Evolutionary conservation across 1,140 invertebrate species (phyloP).

Genomic region (Bombus terrestris): DNA sequence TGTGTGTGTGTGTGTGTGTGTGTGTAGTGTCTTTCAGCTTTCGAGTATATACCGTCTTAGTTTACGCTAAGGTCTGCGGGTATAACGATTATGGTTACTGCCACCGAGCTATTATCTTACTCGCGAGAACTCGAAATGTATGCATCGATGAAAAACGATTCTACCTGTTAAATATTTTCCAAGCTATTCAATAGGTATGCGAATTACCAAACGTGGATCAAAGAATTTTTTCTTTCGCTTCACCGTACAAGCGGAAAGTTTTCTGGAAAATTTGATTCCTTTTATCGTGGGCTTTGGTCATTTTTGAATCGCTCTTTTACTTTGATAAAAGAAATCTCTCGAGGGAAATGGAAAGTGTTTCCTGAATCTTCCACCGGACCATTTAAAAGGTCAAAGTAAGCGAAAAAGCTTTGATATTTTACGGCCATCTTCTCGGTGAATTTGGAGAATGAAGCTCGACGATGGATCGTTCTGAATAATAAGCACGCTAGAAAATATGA

Average conservation of each 20-base stretch:
- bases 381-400: slow-evolving; percentile 13
- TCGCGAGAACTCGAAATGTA: background rate
- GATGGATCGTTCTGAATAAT: slow-evolving; percentile 31
- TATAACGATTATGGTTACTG: slow-evolving; percentile 31
- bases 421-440: background rate
- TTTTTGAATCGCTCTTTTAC: background rate
- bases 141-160: background rate
- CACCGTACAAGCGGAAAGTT: background rate
- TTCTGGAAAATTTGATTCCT: background rate
- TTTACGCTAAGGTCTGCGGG: slow-evolving; percentile 19
- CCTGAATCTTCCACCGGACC: background rate
- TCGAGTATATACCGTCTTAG: background rate
- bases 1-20: too few relatives aligned
- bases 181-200: background rate
- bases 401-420: slow-evolving; percentile 12
- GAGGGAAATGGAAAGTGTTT: slow-evolving; percentile 1
- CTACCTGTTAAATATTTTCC: background rate
- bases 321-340: background rate
- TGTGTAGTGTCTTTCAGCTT: background rate
- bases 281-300: background rate
- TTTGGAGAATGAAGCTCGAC: background rate
- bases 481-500: slow-evolving; percentile 22
- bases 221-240: background rate
- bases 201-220: background rate
- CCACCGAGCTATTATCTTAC: slow-evolving; percentile 6